These are phyloP conservation scores for Ethmia dodecea DNA, from an alignment of 2,888 invertebrate genomes.

Conservation along the genomic window DNA sequence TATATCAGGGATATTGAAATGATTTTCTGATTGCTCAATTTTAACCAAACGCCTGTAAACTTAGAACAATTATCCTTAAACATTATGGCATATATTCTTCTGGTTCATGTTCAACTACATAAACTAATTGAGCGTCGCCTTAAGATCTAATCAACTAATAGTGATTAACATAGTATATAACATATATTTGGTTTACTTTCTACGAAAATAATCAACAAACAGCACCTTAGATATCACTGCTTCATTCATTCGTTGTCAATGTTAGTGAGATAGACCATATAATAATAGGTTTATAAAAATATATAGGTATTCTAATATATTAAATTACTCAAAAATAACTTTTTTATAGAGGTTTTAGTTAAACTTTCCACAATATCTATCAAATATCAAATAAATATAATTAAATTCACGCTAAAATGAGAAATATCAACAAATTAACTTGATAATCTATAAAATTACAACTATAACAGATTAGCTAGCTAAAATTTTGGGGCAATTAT, in stretches of 20 bases:
- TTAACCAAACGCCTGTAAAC: no score
- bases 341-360: background rate
- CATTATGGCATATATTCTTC: slow-evolving; percentile 44
- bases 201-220: slow-evolving; percentile 52
- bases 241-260: slow-evolving; percentile 45
- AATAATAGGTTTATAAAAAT: no score
- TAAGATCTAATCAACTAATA: slow-evolving; percentile 37
- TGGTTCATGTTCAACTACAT: slow-evolving; percentile 19
- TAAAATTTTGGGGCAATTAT: slow-evolving; percentile 6
- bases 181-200: slow-evolving; percentile 64
- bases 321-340: background rate
- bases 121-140: slow-evolving; percentile 47
- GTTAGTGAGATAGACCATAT: slow-evolving; percentile 12
- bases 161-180: slow-evolving; percentile 27
- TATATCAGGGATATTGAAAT: no score
- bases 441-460: slow-evolving; percentile 4
- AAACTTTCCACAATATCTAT: background rate
- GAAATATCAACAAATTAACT: slow-evolving; percentile 29
- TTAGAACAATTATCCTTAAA: slow-evolving; percentile 4
- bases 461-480: background rate
- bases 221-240: slow-evolving; percentile 65
- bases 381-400: slow-evolving; percentile 1
- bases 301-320: background rate
- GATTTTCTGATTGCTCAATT: no score
- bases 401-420: slow-evolving; percentile 24